Percentiles rank a stretch among this genome's conserved stretches.
These are phyloP conservation scores for Ectropis crepuscularia DNA, from an alignment of 2,888 invertebrate species.

Conservation along the genomic window DNA sequence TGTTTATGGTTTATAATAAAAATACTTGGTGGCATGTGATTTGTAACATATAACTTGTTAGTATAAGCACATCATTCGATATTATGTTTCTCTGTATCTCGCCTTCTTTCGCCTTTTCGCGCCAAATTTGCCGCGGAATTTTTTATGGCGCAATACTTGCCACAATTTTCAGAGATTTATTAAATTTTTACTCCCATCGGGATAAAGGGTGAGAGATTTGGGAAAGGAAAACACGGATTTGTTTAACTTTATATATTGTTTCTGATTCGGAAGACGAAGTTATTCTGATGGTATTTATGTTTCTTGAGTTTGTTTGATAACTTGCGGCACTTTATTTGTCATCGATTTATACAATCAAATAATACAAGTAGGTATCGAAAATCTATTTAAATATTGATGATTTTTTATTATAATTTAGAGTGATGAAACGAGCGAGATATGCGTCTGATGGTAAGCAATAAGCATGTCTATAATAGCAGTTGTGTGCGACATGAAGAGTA, in stretches of 20 bases:
- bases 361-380: too few relatives aligned
- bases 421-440: too few relatives aligned
- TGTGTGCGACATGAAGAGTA: too few relatives aligned
- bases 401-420: too few relatives aligned
- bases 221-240: constrained; percentile 1
- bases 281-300: not conserved
- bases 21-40: constrained; percentile 38
- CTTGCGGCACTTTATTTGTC: not conserved
- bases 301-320: not conserved
- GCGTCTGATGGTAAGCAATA: too few relatives aligned
- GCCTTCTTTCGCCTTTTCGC: constrained; percentile 21
- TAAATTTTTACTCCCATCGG: constrained; percentile 5
- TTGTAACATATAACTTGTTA: constrained; percentile 35
- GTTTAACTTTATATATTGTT: not conserved
- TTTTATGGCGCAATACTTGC: constrained; percentile 15
- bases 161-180: constrained; percentile 21
- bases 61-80: constrained; percentile 37
- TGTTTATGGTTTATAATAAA: constrained; percentile 44
- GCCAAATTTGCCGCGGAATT: constrained; percentile 19
- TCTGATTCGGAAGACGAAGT: not conserved
- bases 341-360: too few relatives aligned
- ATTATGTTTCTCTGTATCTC: constrained; percentile 29
- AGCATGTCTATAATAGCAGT: too few relatives aligned
- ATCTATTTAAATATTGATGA: too few relatives aligned
- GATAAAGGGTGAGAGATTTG: constrained; percentile 4